A percentile compares a stretch with the other conserved stretches of the same genome.
phyloP scores from a whole-genome alignment of 2,797 vertebrate genomes.

The Coranthus polyacanthus region DNA sequence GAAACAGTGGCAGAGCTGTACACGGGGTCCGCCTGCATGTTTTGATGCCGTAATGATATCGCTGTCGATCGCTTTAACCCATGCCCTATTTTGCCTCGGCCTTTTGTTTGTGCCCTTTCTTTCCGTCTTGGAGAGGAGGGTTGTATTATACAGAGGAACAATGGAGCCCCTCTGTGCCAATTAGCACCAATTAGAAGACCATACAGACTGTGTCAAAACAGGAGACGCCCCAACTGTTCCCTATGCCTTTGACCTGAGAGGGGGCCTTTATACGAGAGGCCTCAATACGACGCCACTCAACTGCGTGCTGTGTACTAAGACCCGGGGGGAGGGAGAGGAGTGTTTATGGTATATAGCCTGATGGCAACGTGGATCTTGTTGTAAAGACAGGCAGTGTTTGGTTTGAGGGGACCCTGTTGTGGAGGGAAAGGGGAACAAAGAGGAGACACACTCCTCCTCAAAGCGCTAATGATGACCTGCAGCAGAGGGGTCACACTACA shows the following conservation, averaged over 20 bases:
- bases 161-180: slow-evolving; percentile 85
- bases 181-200: slow-evolving; percentile 86
- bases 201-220: slow-evolving; percentile 84
- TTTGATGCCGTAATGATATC: slow-evolving; percentile 72
- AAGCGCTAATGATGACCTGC: slow-evolving; percentile 74
- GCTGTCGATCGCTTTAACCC: slow-evolving; percentile 74
- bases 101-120: slow-evolving; percentile 78
- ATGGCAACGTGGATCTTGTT: slow-evolving; percentile 68
- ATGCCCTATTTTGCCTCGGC: slow-evolving; percentile 56
- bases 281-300: slow-evolving; percentile 66
- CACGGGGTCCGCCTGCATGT: slow-evolving; percentile 31
- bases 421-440: slow-evolving; percentile 80
- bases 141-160: slow-evolving; percentile 79
- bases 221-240: slow-evolving; percentile 79
- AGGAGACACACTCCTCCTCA: slow-evolving; percentile 75
- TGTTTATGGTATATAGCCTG: slow-evolving; percentile 59
- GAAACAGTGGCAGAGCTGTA: slow-evolving; percentile 13
- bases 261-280: slow-evolving; percentile 68
- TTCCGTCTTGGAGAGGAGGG: slow-evolving; percentile 67
- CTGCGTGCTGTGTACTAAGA: slow-evolving; percentile 58
- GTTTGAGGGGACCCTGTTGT: slow-evolving; percentile 72
- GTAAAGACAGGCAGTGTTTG: slow-evolving; percentile 71
- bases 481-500: slow-evolving; percentile 66
- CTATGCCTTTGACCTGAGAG: slow-evolving; percentile 73
- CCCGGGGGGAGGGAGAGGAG: slow-evolving; percentile 17